Percentiles rank a stretch among this genome's conserved stretches.
phyloP scores from a whole-genome alignment of 2,888 invertebrate genomes.

The Cheilosia scutellata region DNA sequence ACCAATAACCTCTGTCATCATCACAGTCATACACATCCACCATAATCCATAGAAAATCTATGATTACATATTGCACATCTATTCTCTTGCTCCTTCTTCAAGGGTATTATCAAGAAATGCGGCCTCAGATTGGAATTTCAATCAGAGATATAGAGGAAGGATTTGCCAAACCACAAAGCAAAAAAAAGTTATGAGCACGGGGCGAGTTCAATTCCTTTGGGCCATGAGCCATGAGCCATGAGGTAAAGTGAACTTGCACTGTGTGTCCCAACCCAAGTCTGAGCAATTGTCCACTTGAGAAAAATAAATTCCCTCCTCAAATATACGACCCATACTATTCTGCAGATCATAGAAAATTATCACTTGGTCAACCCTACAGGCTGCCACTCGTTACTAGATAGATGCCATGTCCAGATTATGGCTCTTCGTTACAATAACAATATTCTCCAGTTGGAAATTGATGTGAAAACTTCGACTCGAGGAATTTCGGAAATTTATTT shows the following conservation, averaged over 20 bases:
- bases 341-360: conserved; percentile 66
- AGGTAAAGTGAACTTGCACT: conserved; percentile 20
- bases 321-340: conserved; percentile 23
- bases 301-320: conserved; percentile 22
- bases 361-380: conserved; percentile 54
- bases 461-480: conserved; percentile 62
- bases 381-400: not conserved
- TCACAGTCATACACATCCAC: conserved; percentile 40
- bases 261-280: not conserved
- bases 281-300: conserved; percentile 32
- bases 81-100: conserved; percentile 37
- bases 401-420: conserved; percentile 44
- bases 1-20: conserved; percentile 56
- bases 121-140: conserved; percentile 71
- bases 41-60: conserved; percentile 71
- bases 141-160: conserved; percentile 65
- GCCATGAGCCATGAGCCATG: conserved; percentile 36
- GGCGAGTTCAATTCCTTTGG: conserved; percentile 46
- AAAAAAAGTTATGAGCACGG: conserved; percentile 37
- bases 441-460: conserved; percentile 42
- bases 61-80: conserved; percentile 59
- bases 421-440: conserved; percentile 16
- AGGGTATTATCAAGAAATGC: conserved; percentile 71
- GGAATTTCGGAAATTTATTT: conserved; percentile 44
- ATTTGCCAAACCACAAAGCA: conserved; percentile 59